These are phyloP conservation scores for Acinonyx jubatus DNA, from an alignment of 2,113 vertebrate species.

Conservation along the genomic window DNA sequence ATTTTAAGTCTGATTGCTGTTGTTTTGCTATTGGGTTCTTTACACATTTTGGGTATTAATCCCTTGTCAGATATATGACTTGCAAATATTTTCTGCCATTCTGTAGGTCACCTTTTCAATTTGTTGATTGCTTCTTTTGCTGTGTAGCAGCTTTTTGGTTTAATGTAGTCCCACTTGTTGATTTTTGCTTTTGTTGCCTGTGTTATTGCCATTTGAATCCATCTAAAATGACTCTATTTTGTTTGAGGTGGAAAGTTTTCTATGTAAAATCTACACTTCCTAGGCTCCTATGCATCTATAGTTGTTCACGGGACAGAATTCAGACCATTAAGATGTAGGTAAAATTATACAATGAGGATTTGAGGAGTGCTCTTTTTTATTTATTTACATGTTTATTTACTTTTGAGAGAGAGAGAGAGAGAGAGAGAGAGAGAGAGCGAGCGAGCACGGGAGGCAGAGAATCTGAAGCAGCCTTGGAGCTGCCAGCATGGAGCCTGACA, in stretches of 20 bases:
- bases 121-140: background rate
- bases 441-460: background rate
- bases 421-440: too few species aligned
- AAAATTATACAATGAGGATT: background rate
- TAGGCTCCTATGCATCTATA: background rate
- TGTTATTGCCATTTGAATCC: background rate
- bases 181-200: background rate
- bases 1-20: background rate
- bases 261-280: background rate
- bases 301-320: background rate
- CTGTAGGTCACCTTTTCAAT: background rate
- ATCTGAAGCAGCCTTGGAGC: background rate
- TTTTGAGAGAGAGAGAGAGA: background rate
- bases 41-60: background rate
- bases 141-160: background rate
- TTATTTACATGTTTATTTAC: background rate
- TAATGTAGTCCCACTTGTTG: background rate
- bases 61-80: background rate
- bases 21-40: background rate
- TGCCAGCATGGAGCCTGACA: background rate
- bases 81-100: background rate
- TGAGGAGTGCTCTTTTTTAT: background rate
- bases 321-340: background rate
- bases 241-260: background rate
- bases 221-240: constrained; percentile 6